Percentiles rank a stretch among this genome's conserved stretches.
Evolutionary conservation across 2,888 invertebrate genomes (phyloP).

Genomic region (Dynastes hyllus): DNA sequence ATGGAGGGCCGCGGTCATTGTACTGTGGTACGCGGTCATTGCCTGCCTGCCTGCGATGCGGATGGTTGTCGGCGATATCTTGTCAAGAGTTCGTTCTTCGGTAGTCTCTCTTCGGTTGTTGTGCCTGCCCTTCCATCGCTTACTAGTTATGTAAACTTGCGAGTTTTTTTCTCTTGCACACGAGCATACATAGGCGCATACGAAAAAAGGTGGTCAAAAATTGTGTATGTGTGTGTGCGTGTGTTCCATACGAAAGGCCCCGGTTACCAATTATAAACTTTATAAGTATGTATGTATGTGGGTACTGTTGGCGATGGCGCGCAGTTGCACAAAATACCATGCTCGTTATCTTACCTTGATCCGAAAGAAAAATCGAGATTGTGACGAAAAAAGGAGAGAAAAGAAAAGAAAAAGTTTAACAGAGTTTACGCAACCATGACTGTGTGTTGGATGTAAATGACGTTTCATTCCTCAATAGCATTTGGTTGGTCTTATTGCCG

Average conservation of each 20-base stretch:
- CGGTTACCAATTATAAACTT: slow-evolving; percentile 29
- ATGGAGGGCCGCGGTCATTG: slow-evolving; percentile 66
- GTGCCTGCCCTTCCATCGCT: slow-evolving; percentile 57
- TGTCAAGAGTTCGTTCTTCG: slow-evolving; percentile 62
- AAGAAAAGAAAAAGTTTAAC: background rate
- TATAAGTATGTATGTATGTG: slow-evolving; percentile 13
- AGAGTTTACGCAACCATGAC: slow-evolving; percentile 6
- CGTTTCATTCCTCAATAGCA: background rate
- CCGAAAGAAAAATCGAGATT: slow-evolving; percentile 14
- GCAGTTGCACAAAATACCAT: no score
- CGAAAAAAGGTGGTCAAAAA: slow-evolving; percentile 43
- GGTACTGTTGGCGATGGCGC: background rate
- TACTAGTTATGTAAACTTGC: slow-evolving; percentile 48
- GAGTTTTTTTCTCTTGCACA: slow-evolving; percentile 41
- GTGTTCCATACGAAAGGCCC: slow-evolving; percentile 18
- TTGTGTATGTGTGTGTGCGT: slow-evolving; percentile 1
- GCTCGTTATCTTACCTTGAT: no score
- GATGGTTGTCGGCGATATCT: slow-evolving; percentile 60
- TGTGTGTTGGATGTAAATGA: slow-evolving; percentile 12
- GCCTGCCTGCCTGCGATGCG: slow-evolving; percentile 57
- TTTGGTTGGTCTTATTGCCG: background rate
- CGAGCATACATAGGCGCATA: background rate
- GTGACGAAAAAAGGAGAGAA: slow-evolving; percentile 13
- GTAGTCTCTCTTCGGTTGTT: slow-evolving; percentile 56
- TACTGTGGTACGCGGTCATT: slow-evolving; percentile 65